Conservation (phyloP, 2,888 invertebrate genomes). For the Keiferia lycopersicella region DNA sequence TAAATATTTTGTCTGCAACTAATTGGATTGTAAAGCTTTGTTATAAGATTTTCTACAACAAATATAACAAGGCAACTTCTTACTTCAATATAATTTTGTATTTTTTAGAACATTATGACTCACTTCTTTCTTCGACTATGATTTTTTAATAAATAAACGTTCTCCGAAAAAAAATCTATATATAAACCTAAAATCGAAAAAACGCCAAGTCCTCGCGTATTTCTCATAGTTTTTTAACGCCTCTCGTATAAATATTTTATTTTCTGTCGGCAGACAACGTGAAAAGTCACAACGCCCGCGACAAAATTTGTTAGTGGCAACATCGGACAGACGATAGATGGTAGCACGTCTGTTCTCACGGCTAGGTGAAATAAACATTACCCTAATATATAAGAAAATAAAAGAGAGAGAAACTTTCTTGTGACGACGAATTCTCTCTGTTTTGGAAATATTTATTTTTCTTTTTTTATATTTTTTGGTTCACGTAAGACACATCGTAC, state of each 20-base stretch:
- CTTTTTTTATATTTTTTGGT: too few relatives aligned
- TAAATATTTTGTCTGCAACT: too few relatives aligned
- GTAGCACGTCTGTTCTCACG: not conserved
- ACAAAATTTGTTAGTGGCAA: slow-evolving; percentile 16
- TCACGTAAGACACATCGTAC: too few relatives aligned
- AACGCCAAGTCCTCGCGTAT: not conserved
- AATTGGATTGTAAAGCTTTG: too few relatives aligned
- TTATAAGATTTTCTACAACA: too few relatives aligned
- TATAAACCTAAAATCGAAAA: not conserved
- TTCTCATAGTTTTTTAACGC: not conserved
- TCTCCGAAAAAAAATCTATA: too few relatives aligned
- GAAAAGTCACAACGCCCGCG: slow-evolving; percentile 15
- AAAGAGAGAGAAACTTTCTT: not conserved
- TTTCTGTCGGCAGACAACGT: slow-evolving; percentile 15
- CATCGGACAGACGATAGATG: slow-evolving; percentile 8
- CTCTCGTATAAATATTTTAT: slow-evolving; percentile 13
- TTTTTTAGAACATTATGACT: too few relatives aligned
- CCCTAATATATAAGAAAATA: slow-evolving; percentile 15
- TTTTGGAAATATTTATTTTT: too few relatives aligned
- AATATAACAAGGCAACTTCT: too few relatives aligned
- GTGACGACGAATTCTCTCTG: not conserved
- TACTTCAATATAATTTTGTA: too few relatives aligned
- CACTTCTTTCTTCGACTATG: too few relatives aligned
- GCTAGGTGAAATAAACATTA: slow-evolving; percentile 18
- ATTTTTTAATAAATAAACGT: too few relatives aligned